These are phyloP conservation scores for Ptychodera flava DNA, from an alignment of 35 echinoderm and acorn worm species.

Conservation along the genomic window DNA sequence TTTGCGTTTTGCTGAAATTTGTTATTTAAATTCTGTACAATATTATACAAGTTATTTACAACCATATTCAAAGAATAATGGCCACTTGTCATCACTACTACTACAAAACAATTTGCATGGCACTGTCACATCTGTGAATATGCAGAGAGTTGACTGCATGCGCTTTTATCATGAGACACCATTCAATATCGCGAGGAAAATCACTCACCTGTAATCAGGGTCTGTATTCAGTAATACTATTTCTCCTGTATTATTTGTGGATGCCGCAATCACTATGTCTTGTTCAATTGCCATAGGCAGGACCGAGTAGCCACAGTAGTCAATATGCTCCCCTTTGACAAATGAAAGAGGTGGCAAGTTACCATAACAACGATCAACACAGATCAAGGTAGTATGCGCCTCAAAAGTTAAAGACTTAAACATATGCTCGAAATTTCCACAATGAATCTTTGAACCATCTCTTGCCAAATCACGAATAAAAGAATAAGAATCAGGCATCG, in stretches of 20 bases:
- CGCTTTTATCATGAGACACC: no score
- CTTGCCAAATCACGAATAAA: background rate
- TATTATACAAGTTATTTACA: no score
- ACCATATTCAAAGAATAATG: no score
- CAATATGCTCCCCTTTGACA: conserved; percentile 85
- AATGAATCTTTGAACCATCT: background rate
- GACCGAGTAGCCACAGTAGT: conserved; percentile 96
- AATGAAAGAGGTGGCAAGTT: background rate
- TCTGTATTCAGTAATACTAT: conserved; percentile 51
- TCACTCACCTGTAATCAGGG: no score
- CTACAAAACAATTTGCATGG: no score
- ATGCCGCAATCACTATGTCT: conserved; percentile 84
- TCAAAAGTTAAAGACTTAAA: background rate
- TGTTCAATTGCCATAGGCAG: conserved; percentile 97
- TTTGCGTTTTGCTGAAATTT: no score
- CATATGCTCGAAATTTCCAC: background rate
- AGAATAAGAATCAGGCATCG: background rate
- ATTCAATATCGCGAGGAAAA: no score
- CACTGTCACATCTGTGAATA: no score
- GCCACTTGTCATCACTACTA: no score
- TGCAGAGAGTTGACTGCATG: no score
- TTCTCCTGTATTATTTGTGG: conserved; percentile 25
- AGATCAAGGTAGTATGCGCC: background rate
- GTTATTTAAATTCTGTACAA: no score
- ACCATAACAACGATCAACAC: background rate